phyloP scores from a whole-genome alignment of 2,888 invertebrate genomes.

The Rhagophthalmus giganteus region DNA sequence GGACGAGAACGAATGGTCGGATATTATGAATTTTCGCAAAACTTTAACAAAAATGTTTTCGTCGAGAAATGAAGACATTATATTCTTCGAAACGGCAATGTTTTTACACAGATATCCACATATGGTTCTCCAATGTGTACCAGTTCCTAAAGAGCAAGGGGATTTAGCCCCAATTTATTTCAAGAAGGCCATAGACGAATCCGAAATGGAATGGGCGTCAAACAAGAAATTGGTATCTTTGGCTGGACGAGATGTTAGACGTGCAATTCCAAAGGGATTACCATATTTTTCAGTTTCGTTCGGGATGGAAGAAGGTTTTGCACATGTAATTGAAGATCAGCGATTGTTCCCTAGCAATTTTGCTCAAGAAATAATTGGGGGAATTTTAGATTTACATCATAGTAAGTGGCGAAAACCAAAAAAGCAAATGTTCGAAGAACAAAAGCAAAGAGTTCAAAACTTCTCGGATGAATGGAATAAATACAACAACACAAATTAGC shows the following conservation, averaged over 20 bases:
- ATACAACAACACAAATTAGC: conserved; percentile 65
- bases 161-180: conserved; percentile 95
- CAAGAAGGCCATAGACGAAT: conserved; percentile 95
- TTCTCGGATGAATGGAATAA: conserved; percentile 73
- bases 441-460: conserved; percentile 73
- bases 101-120: conserved; percentile 68
- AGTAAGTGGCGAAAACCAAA: conserved; percentile 82
- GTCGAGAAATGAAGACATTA: conserved; percentile 72
- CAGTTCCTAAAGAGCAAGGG: conserved; percentile 79
- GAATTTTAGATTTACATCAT: conserved; percentile 88
- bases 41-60: conserved; percentile 78
- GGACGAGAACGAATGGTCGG: conserved; percentile 94
- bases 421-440: conserved; percentile 73
- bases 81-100: conserved; percentile 89
- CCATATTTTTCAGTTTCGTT: conserved; percentile 96
- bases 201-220: conserved; percentile 92
- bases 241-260: conserved; percentile 71
- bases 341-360: conserved; percentile 83
- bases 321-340: conserved; percentile 96
- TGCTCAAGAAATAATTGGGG: conserved; percentile 94
- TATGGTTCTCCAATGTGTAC: conserved; percentile 86
- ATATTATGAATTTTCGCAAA: conserved; percentile 79
- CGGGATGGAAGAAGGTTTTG: conserved; percentile 88
- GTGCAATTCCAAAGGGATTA: conserved; percentile 87
- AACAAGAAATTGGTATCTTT: conserved; percentile 89